Evolutionary conservation across 2,113 vertebrate genomes (phyloP), one percentile per base, ranked within the genome.

Genomic region (Pelecanus crispus): DNA sequence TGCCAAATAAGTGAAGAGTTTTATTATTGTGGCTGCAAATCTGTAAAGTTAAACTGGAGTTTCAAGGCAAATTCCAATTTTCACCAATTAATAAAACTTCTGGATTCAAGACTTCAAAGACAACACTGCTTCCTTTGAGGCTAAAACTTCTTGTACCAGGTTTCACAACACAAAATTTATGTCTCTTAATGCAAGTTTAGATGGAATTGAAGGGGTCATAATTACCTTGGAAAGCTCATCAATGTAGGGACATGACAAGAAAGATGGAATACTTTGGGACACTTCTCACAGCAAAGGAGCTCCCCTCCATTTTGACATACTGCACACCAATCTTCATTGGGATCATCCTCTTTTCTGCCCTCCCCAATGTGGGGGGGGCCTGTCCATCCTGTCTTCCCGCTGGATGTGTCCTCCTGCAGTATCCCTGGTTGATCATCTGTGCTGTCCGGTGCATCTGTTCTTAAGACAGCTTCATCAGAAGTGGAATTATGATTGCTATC

Each of bases 321-420:
- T 14, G 98, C 98, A 91, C 98, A 98, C 98, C 98, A 98, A 12
- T 98, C 98, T 84, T 98, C 98, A n/a, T 98, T 98, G 71, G 98
- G 98, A 91, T 98, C 98, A 15, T 98, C 98, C 34, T 98, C 98
- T 92, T 98, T 98, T 9, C 98, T 98, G 5, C 97, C 93, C 47
- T 98, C 98, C 9, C 96, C 97, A 10, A 18, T 5, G 1, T 97
- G 97, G 22, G 97, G 88, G 2, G 97, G 21, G 6, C 96, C 97
- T 3, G 94, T 82, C 98, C 98, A 98, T 44, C 91, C 93, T 3
- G 96, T 82, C 82, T 98, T 98, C 56, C 95, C 97, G 50, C 85
- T 81, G 36, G 95, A 81, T 5, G 42, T 49, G 26, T 17, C 96
- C 61, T 97, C 97, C 75, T 97, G 97, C 75, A 95, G 93, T 12